Percentiles rank a stretch among this genome's conserved stretches.
Evolutionary conservation across 1,140 invertebrate species (phyloP).

Genomic region (Saccostrea cuccullata): DNA sequence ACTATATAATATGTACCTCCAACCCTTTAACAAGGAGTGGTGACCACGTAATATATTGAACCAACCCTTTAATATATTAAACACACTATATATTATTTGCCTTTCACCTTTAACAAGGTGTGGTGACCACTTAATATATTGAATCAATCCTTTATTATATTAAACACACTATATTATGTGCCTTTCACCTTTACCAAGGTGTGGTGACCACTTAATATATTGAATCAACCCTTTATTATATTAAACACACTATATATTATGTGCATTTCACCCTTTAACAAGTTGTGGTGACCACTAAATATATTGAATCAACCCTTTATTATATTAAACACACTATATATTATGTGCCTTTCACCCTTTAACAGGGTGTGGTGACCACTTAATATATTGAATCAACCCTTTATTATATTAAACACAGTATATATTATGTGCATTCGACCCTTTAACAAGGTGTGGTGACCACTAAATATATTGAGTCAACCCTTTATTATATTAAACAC

Average conservation of each 20-base stretch:
- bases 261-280: background rate
- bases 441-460: too few species aligned
- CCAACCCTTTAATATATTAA: too few species aligned
- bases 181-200: too few species aligned
- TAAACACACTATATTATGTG: too few species aligned
- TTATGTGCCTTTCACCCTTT: background rate
- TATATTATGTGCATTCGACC: background rate
- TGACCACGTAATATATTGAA: too few species aligned
- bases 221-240: too few species aligned
- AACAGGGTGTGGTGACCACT: background rate
- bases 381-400: background rate
- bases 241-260: background rate
- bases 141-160: too few species aligned
- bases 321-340: background rate
- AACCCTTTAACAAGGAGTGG: too few species aligned
- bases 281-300: background rate
- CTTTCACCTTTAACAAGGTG: background rate
- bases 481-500: background rate
- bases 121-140: too few species aligned
- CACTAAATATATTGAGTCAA: background rate
- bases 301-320: background rate
- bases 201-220: too few species aligned
- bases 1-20: too few species aligned
- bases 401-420: background rate
- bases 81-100: too few species aligned